Percentiles rank a stretch among this genome's conserved stretches.
Conservation (phyloP, 2,888 invertebrate species). For the Andrena fulva region DNA sequence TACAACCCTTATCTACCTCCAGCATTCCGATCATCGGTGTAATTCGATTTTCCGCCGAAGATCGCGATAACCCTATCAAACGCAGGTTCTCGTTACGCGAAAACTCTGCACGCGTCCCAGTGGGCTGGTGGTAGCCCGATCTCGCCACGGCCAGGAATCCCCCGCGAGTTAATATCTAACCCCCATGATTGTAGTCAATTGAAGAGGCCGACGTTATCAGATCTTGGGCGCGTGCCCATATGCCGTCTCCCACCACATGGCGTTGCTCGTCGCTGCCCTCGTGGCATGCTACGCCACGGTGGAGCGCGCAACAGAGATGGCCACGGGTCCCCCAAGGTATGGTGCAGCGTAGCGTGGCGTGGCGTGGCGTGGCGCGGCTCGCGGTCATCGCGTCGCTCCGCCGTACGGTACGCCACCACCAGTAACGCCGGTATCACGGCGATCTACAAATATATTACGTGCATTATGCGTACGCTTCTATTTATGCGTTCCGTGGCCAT, state of each 20-base stretch:
- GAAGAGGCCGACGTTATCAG: constrained; percentile 80
- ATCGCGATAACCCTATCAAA: constrained; percentile 74
- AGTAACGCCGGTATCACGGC: constrained; percentile 61
- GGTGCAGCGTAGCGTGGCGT: constrained; percentile 33
- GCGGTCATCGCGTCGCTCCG: constrained; percentile 49
- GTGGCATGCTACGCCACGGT: constrained; percentile 55
- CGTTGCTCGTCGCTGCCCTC: constrained; percentile 56
- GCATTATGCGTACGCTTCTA: constrained; percentile 77
- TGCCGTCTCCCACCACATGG: constrained; percentile 77
- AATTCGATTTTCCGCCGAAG: constrained; percentile 18
- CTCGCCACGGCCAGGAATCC: constrained; percentile 64
- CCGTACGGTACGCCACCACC: constrained; percentile 47
- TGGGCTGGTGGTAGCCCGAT: constrained; percentile 20
- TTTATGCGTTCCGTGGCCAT: constrained; percentile 73
- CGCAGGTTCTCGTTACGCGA: constrained; percentile 75
- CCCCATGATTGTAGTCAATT: constrained; percentile 81
- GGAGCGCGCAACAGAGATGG: constrained; percentile 42
- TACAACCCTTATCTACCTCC: neutral
- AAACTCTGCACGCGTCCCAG: constrained; percentile 60
- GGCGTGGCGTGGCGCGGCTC: constrained; percentile 29
- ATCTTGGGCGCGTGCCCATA: constrained; percentile 82
- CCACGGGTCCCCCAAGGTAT: constrained; percentile 46
- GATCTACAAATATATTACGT: constrained; percentile 81
- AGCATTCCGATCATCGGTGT: neutral
- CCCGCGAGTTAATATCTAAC: constrained; percentile 78